Evolutionary conservation across 2,888 invertebrate species (phyloP).

Genomic region (Caenorhabditis panamensis): DNA sequence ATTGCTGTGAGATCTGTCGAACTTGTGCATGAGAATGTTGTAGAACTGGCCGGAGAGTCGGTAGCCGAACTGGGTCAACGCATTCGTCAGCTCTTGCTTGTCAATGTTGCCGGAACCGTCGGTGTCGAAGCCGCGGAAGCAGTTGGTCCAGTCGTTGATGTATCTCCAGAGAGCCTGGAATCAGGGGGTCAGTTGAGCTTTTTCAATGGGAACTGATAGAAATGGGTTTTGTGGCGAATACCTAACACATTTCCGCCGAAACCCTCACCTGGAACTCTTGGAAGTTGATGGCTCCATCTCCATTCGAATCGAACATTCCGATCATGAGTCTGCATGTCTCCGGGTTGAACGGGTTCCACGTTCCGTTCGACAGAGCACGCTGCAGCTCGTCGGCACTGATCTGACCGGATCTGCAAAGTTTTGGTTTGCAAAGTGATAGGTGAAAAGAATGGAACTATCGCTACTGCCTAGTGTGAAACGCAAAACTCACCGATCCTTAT

Average conservation of each 20-base stretch:
- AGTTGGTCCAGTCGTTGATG: constrained; percentile 97
- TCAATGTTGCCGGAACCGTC: constrained; percentile 93
- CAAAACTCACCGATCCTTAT: constrained; percentile 61
- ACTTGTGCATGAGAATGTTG: constrained; percentile 90
- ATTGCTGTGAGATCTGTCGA: constrained; percentile 92
- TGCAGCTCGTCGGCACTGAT: constrained; percentile 73
- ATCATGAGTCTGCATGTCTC: constrained; percentile 97
- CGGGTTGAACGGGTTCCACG: constrained; percentile 97
- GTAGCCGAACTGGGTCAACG: constrained; percentile 89
- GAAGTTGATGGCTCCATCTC: constrained; percentile 92
- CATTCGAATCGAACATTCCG: constrained; percentile 96
- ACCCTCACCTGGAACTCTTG: constrained; percentile 89
- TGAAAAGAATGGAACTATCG: no score
- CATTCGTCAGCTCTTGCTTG: constrained; percentile 90
- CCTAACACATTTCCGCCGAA: not conserved
- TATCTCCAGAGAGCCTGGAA: constrained; percentile 92
- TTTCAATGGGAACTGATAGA: no score
- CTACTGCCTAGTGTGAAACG: not conserved
- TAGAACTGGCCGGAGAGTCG: constrained; percentile 89
- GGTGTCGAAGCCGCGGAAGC: constrained; percentile 93
- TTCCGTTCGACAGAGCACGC: constrained; percentile 92
- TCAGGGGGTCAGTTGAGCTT: no score
- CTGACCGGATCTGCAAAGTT: constrained; percentile 72
- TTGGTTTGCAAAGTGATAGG: no score
- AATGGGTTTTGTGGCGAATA: no score